A percentile compares a stretch with the other conserved stretches of the same genome.
These are phyloP conservation scores for Nothoprocta pentlandii DNA, from an alignment of 2,113 vertebrate species.

Conservation along the genomic window DNA sequence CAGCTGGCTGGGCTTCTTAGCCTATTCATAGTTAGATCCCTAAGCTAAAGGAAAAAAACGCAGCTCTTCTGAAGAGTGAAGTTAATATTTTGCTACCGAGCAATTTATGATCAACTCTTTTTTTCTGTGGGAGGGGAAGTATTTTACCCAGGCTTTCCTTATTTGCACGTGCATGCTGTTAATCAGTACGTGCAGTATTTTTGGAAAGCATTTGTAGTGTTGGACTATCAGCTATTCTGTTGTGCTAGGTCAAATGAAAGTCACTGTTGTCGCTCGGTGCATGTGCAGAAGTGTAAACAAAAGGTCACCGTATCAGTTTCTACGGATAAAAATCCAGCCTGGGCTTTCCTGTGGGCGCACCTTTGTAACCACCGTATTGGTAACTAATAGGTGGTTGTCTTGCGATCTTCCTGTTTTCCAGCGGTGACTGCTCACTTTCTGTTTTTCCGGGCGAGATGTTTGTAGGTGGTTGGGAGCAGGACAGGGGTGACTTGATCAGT, in stretches of 20 bases:
- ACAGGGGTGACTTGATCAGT: not conserved
- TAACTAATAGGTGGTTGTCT: conserved; percentile 39
- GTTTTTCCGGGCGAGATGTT: conserved; percentile 32
- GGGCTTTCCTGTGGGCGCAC: not conserved
- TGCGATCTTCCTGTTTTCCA: conserved; percentile 69
- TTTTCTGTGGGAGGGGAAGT: not conserved
- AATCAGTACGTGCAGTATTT: rapidly evolving
- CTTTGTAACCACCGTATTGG: not conserved
- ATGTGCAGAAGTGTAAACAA: not conserved
- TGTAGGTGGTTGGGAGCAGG: conserved; percentile 34
- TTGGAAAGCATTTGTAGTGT: not conserved
- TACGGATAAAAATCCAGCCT: not conserved
- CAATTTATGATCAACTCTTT: not conserved
- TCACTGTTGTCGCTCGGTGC: not conserved
- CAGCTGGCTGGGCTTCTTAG: not conserved
- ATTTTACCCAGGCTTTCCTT: not conserved
- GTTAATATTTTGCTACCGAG: not conserved
- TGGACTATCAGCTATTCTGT: not conserved
- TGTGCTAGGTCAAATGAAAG: rapidly evolving
- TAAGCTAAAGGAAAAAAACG: not conserved
- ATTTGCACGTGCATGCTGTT: not conserved
- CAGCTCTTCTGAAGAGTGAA: not conserved
- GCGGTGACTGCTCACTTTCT: not conserved
- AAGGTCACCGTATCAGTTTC: not conserved
- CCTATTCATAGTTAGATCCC: not conserved